Conservation (phyloP, 1,140 invertebrate genomes). For the Drosophila sproati region DNA sequence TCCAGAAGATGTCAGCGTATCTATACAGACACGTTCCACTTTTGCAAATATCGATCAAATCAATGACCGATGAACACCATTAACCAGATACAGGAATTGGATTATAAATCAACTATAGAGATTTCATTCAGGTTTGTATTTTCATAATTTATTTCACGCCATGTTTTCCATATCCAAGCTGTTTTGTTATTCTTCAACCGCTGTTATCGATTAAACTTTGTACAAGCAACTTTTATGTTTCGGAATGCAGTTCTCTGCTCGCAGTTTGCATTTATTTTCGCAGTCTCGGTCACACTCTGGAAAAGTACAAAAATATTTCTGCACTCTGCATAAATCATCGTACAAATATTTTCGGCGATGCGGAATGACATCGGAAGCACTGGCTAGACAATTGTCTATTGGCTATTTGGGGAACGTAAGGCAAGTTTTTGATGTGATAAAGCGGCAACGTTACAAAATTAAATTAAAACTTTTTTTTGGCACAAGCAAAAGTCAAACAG, state of each 20-base stretch:
- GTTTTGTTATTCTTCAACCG: background rate
- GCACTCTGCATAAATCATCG: slow-evolving; percentile 37
- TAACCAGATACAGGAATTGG: too few species aligned
- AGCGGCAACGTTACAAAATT: slow-evolving; percentile 53
- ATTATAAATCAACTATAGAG: too few species aligned
- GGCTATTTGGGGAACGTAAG: slow-evolving; percentile 25
- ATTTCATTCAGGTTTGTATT: too few species aligned
- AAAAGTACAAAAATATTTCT: slow-evolving; percentile 15
- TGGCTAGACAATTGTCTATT: slow-evolving; percentile 2
- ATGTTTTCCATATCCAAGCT: too few species aligned
- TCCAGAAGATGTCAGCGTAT: too few species aligned
- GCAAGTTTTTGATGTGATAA: slow-evolving; percentile 75
- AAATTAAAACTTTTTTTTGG: slow-evolving; percentile 71
- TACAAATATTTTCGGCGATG: slow-evolving; percentile 13
- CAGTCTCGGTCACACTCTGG: background rate
- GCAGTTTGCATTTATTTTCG: slow-evolving; percentile 17
- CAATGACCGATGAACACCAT: too few species aligned
- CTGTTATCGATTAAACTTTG: background rate
- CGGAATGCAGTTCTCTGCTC: background rate
- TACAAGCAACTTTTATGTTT: background rate
- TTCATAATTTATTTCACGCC: too few species aligned
- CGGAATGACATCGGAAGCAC: background rate
- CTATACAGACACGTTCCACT: too few species aligned
- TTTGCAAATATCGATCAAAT: too few species aligned
- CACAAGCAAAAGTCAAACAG: slow-evolving; percentile 56